A percentile compares a stretch with the other conserved stretches of the same genome.
These are phyloP conservation scores for Anorthoa munda DNA, from an alignment of 2,888 invertebrate genomes.

Conservation along the genomic window DNA sequence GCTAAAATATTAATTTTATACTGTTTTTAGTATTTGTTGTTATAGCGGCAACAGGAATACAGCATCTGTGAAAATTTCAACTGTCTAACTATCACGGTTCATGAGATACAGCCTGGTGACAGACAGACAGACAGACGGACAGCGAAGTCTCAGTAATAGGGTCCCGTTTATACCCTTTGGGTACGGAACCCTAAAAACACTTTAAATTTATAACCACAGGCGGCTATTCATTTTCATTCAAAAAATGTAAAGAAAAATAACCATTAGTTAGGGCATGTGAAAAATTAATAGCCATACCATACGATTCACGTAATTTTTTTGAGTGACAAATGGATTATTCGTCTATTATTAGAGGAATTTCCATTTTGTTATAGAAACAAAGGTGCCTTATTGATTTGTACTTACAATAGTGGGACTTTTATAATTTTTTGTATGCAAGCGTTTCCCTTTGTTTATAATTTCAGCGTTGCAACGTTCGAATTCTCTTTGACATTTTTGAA, in stretches of 20 bases:
- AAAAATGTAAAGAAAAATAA: conserved; percentile 4
- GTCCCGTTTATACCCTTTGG: too few species aligned
- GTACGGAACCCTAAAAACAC: background rate
- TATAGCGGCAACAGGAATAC: too few species aligned
- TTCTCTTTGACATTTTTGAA: background rate
- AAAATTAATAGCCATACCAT: conserved; percentile 21
- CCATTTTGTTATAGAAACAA: conserved; percentile 25
- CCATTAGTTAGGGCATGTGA: background rate
- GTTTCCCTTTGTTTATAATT: conserved; percentile 37
- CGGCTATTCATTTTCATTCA: conserved; percentile 1
- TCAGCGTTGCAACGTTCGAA: conserved; percentile 23
- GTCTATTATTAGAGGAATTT: conserved; percentile 22
- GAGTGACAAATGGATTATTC: conserved; percentile 15
- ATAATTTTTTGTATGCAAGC: conserved; percentile 16
- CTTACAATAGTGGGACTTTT: conserved; percentile 1
- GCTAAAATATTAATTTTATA: too few species aligned
- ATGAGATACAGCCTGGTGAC: too few species aligned
- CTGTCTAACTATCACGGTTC: too few species aligned
- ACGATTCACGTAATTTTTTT: conserved; percentile 25
- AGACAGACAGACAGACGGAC: too few species aligned
- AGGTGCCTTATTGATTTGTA: conserved; percentile 20
- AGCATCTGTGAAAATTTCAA: too few species aligned
- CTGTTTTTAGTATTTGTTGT: too few species aligned
- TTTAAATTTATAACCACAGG: background rate
- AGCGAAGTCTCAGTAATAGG: too few species aligned